Evolutionary conservation across 2,113 vertebrate species (phyloP).

Genomic region (Heterocephalus glaber): DNA sequence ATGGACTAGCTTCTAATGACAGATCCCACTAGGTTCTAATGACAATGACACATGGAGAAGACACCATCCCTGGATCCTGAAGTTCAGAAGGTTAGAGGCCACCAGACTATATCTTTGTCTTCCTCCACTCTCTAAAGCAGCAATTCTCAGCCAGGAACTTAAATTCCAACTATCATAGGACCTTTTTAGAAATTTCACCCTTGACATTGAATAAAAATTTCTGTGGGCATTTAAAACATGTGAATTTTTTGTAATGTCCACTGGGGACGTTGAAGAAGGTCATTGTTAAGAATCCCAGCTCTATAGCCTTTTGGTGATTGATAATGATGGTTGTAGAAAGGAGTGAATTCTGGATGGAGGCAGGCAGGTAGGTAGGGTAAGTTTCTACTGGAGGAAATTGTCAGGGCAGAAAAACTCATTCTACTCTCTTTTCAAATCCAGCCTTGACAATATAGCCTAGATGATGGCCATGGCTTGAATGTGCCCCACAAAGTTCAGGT

Average conservation of each 20-base stretch:
- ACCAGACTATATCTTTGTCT: fast-evolving
- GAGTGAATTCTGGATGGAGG: neutral
- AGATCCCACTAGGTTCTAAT: no score
- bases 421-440: neutral
- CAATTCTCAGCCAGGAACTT: neutral
- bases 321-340: fast-evolving
- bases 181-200: neutral
- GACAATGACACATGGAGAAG: neutral
- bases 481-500: neutral
- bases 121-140: neutral
- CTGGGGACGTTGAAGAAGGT: neutral
- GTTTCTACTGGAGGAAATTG: neutral
- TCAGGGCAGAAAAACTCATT: neutral
- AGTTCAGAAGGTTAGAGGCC: neutral
- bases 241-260: neutral
- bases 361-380: fast-evolving
- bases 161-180: neutral
- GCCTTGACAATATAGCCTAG: neutral
- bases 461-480: neutral
- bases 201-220: neutral
- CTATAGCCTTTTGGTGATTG: neutral
- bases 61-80: neutral
- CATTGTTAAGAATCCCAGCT: fast-evolving
- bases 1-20: no score
- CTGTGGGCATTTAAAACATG: neutral